Evolutionary conservation across 92 coral and sea anemone species (phyloP), one percentile per base, ranked within the genome.

Genomic region (Siderastrea radians): DNA sequence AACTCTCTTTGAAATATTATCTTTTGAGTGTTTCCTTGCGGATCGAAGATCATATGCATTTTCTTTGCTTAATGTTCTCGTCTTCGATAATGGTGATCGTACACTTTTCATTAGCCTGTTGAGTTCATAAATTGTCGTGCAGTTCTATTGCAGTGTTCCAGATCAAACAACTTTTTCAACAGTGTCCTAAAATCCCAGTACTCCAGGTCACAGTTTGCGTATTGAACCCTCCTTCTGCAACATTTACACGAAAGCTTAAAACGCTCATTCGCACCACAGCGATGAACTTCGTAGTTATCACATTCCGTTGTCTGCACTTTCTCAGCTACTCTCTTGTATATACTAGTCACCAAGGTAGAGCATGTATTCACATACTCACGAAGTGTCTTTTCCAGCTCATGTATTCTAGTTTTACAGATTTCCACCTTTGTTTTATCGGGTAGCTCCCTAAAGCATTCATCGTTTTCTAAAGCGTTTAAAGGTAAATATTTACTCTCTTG

Each of bases 181-280:
- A 75, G 50, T 12, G 77, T 88, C 65, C 93, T 88, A 51, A 95
- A 90, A 47, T 64, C 91, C 48, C 81, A 74, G 52, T 95, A 95
- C 17, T 88, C 81, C 17, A 95, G 9, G 54, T 84, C 81, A 46
- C 98, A 93, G 48, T 90, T 87, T 2, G 95, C 92, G 3, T 73
- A 17, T 48, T 93, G 95, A 65, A 95, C 95, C 63, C 98, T 79
- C 44, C 96, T 75, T 77, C 94, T 72, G 51, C 98, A 95, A 81
- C 98, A 95, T 59, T 93, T 95, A 45, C 98, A 95, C 4, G 94
- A 90, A 59, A 93, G 85, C 68, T 95, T 93, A 60, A 87, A 93
- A 45, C 91, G 84, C 71, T 95, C 98, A 50, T 76, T 72, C 47
- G 81, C 84, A 0, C 93, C 90, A 2, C 77, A 80, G 1, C 88